Evolutionary conservation across 1,140 invertebrate genomes (phyloP).

Genomic region (Physella acuta): DNA sequence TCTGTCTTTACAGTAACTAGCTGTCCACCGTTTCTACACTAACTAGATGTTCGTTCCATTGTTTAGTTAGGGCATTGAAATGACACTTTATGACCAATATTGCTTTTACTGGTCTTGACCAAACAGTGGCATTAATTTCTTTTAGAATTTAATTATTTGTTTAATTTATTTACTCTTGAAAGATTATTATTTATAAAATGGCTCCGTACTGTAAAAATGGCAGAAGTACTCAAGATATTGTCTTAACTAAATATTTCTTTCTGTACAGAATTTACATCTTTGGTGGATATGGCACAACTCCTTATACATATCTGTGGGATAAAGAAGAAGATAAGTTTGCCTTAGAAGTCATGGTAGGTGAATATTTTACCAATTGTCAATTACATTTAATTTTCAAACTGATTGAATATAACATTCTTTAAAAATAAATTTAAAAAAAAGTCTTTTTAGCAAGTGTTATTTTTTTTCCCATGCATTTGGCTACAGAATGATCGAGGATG

Average conservation of each 20-base stretch:
- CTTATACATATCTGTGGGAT: slow-evolving; percentile 11
- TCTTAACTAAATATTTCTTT: not conserved
- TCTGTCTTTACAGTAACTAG: no score
- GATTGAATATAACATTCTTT: not conserved
- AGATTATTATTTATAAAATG: not conserved
- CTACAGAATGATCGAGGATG: slow-evolving; percentile 12
- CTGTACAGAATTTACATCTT: slow-evolving; percentile 59
- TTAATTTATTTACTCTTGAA: not conserved
- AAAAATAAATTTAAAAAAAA: no score
- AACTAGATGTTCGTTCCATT: no score
- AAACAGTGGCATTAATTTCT: not conserved
- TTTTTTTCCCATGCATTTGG: no score
- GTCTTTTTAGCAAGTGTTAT: no score
- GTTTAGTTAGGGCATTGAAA: no score
- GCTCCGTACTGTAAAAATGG: not conserved
- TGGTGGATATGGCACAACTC: slow-evolving; percentile 57
- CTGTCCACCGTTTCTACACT: no score
- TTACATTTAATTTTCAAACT: not conserved
- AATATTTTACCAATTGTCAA: not conserved
- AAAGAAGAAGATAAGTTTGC: not conserved
- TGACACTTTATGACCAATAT: no score
- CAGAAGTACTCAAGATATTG: no score
- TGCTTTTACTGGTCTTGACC: no score
- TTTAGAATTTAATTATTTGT: not conserved
- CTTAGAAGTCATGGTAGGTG: not conserved